phyloP scores from a whole-genome alignment of 1,140 invertebrate genomes.

The Drosophila baimaii region DNA sequence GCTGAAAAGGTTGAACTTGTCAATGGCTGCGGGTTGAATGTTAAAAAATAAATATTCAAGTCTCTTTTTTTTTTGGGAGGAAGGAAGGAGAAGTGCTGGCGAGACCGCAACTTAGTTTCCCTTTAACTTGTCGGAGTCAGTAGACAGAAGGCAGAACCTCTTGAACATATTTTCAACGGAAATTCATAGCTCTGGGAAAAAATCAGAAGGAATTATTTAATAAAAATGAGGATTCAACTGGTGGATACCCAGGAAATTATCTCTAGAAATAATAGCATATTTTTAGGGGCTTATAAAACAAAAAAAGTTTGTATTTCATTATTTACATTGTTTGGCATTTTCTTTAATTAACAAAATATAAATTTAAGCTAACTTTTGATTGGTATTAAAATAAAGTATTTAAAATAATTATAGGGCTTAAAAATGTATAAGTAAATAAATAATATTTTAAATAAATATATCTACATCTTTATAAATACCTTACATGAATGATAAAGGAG shows the following conservation, averaged over 20 bases:
- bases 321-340: neutral
- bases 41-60: slow-evolving; percentile 13
- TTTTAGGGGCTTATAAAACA: neutral
- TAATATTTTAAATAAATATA: too few relatives aligned
- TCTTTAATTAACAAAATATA: too few relatives aligned
- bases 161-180: slow-evolving; percentile 26
- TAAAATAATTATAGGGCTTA: too few relatives aligned
- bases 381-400: too few relatives aligned
- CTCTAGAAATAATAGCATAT: accelerated
- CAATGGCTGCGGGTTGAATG: slow-evolving; percentile 20
- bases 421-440: too few relatives aligned
- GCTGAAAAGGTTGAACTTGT: slow-evolving; percentile 30
- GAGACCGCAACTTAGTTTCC: slow-evolving; percentile 25
- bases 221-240: neutral
- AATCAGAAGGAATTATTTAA: neutral
- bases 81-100: neutral
- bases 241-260: neutral
- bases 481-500: neutral
- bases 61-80: neutral
- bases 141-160: slow-evolving; percentile 2
- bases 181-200: neutral
- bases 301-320: too few relatives aligned
- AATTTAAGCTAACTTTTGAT: too few relatives aligned
- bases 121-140: slow-evolving; percentile 19
- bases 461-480: neutral